A percentile compares a stretch with the other conserved stretches of the same genome.
phyloP scores from a whole-genome alignment of 2,113 vertebrate species.

The Pterocles gutturalis region DNA sequence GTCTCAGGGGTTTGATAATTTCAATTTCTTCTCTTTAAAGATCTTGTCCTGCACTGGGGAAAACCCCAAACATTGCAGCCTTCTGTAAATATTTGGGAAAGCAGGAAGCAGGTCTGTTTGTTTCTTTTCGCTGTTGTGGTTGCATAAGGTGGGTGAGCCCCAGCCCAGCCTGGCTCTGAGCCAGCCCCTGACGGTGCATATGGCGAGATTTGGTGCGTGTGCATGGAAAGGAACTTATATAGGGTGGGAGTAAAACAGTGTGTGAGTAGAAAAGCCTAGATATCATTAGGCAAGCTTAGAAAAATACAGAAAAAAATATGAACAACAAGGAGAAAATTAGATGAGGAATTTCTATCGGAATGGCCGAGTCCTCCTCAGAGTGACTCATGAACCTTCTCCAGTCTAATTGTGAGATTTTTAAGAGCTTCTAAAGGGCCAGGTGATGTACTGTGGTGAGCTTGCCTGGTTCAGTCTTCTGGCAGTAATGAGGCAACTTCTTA shows the following conservation, averaged over 20 bases:
- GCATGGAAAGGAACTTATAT: neutral
- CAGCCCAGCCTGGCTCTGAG: neutral
- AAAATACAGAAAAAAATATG: neutral
- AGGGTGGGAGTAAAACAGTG: neutral
- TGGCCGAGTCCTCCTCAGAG: neutral
- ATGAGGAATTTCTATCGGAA: neutral
- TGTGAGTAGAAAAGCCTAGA: neutral
- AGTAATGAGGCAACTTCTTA: neutral
- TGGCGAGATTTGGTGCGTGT: fast-evolving
- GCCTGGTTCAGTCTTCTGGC: neutral
- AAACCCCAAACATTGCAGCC: neutral
- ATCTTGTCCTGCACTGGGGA: neutral
- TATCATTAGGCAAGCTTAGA: neutral
- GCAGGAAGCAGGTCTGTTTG: neutral
- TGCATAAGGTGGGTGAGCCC: neutral
- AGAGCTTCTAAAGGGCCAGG: neutral
- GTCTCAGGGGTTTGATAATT: neutral
- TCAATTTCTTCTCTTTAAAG: neutral
- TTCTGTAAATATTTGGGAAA: neutral
- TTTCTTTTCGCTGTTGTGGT: neutral
- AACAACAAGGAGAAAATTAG: neutral
- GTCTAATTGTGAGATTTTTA: neutral
- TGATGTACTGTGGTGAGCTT: neutral
- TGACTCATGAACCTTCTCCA: neutral
- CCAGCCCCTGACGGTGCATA: fast-evolving